Evolutionary conservation across 1,140 invertebrate genomes (phyloP).

Genomic region (Ctenoplectra terminalis): DNA sequence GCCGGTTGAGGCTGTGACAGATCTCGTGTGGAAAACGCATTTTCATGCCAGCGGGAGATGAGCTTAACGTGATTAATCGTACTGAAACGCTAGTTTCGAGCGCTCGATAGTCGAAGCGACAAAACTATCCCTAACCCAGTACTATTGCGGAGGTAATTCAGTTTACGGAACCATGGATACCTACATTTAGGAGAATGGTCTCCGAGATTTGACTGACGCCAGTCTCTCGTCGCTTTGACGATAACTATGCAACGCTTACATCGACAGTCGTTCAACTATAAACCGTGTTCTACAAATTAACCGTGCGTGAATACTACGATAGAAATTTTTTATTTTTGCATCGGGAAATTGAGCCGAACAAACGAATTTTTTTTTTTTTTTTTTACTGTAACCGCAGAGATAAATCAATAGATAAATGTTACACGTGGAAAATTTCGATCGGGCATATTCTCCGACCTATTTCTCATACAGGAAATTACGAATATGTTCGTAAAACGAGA

Average conservation of each 20-base stretch:
- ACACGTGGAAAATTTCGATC: too few species aligned
- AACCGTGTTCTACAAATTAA: background rate
- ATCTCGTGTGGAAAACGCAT: slow-evolving; percentile 15
- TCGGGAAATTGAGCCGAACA: background rate
- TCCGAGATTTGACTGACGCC: background rate
- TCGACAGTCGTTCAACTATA: background rate
- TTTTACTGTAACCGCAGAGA: background rate
- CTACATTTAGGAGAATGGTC: slow-evolving; percentile 24
- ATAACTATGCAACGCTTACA: background rate
- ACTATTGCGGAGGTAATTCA: slow-evolving; percentile 50
- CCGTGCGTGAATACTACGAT: background rate
- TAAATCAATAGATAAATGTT: background rate
- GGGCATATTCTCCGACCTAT: too few species aligned
- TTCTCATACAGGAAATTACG: too few species aligned
- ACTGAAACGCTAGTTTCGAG: slow-evolving; percentile 44
- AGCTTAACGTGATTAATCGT: slow-evolving; percentile 57
- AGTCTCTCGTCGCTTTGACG: background rate
- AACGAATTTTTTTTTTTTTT: too few species aligned
- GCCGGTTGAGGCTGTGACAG: background rate
- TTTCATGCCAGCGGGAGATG: slow-evolving; percentile 5
- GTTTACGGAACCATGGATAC: slow-evolving; percentile 42
- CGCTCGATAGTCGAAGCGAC: slow-evolving; percentile 15
- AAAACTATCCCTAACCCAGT: slow-evolving; percentile 58
- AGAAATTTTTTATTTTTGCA: background rate
- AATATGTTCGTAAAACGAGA: background rate